A percentile compares a stretch with the other conserved stretches of the same genome.
Evolutionary conservation across 2,113 vertebrate species (phyloP).

Genomic region (Bungarus multicinctus): DNA sequence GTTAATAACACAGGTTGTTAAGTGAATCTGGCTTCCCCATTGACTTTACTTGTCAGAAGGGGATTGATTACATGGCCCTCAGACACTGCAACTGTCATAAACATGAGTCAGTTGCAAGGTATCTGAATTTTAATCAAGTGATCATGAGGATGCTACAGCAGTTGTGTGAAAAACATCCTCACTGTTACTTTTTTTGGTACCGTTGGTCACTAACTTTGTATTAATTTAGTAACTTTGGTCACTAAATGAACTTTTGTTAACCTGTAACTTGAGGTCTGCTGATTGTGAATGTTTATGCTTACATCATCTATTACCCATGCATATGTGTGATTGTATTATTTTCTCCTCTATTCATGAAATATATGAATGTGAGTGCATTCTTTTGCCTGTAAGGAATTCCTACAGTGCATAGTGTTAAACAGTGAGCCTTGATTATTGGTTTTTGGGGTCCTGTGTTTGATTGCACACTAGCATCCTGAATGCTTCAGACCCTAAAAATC

Average conservation of each 20-base stretch:
- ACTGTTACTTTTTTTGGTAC: not conserved
- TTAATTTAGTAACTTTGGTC: not conserved
- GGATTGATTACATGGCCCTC: not conserved
- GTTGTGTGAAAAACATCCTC: not conserved
- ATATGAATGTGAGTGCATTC: not conserved
- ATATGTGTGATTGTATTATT: not conserved
- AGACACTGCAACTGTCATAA: not conserved
- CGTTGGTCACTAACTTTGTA: not conserved
- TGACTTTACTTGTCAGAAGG: not conserved
- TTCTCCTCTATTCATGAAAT: not conserved
- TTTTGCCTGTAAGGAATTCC: not conserved
- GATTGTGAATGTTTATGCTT: not conserved
- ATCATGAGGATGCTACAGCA: not conserved
- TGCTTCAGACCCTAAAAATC: not conserved
- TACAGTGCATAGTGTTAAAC: not conserved
- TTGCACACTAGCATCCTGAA: not conserved
- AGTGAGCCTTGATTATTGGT: not conserved
- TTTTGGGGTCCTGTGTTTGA: too few species aligned
- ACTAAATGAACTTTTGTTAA: not conserved
- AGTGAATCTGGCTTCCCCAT: not conserved
- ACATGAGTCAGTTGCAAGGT: not conserved
- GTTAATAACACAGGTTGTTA: not conserved
- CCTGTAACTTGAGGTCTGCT: not conserved
- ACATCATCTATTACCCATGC: not conserved
- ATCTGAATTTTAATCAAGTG: not conserved